These are phyloP conservation scores for Araneus ventricosus DNA, from an alignment of 1,140 invertebrate genomes.

Conservation along the genomic window DNA sequence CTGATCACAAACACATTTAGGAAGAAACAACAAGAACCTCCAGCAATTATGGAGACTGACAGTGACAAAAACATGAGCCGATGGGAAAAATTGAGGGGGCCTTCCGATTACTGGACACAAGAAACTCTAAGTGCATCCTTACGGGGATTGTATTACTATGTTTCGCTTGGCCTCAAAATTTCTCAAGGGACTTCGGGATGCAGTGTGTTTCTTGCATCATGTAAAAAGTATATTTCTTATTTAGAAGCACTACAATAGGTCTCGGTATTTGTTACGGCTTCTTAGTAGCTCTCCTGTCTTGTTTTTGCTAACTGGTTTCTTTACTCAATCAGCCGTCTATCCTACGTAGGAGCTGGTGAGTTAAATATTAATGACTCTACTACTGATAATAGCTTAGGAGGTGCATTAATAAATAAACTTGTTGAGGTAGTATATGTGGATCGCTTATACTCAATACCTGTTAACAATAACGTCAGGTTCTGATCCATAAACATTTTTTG, in stretches of 20 bases:
- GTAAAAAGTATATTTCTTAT: not conserved
- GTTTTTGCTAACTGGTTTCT: no score
- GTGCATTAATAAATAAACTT: no score
- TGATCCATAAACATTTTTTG: no score
- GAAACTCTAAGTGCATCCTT: not conserved
- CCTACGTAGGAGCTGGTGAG: no score
- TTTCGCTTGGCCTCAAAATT: not conserved
- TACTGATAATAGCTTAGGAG: no score
- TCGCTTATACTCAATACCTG: no score
- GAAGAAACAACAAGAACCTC: not conserved
- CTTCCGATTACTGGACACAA: not conserved
- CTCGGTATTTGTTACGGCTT: no score
- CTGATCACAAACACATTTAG: not conserved
- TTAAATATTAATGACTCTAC: no score
- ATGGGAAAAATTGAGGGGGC: not conserved
- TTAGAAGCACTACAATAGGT: not conserved
- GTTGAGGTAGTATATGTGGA: no score
- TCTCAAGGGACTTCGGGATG: not conserved
- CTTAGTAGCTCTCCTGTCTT: no score
- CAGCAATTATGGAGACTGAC: not conserved
- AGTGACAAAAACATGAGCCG: slow-evolving; percentile 7
- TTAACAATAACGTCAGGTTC: no score
- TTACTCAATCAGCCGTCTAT: no score
- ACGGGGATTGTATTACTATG: not conserved
- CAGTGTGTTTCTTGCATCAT: not conserved